Percentiles rank a stretch among this genome's conserved stretches.
These are phyloP conservation scores for Papilio xuthus DNA, from an alignment of 1,140 invertebrate genomes.

Conservation along the genomic window DNA sequence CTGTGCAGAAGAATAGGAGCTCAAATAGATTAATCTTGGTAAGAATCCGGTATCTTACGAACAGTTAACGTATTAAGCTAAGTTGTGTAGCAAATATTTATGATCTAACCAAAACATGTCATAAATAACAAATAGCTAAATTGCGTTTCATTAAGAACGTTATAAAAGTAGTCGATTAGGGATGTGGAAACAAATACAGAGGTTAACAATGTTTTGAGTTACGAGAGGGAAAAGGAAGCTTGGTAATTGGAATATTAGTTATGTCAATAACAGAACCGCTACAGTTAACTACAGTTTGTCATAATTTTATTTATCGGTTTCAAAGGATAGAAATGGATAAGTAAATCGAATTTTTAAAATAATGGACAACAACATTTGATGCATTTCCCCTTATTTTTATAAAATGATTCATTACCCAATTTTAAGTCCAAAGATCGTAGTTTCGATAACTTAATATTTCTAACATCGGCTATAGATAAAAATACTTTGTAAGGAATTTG, in stretches of 20 bases:
- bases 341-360: background rate
- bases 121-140: background rate
- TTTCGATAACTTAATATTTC: constrained; percentile 31
- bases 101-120: background rate
- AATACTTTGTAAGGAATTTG: constrained; percentile 33
- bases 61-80: too few relatives aligned
- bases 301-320: background rate
- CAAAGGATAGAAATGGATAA: background rate
- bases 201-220: constrained; percentile 9
- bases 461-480: constrained; percentile 31
- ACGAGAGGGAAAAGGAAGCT: background rate
- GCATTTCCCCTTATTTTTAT: background rate
- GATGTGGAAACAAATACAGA: background rate
- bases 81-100: background rate
- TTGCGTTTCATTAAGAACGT: background rate
- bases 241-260: constrained; percentile 20
- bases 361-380: background rate
- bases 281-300: background rate
- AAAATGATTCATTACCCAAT: constrained; percentile 26
- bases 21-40: too few relatives aligned
- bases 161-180: background rate
- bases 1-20: too few relatives aligned
- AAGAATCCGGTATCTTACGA: too few relatives aligned
- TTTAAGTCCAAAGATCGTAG: constrained; percentile 26
- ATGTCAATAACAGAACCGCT: background rate